These are phyloP conservation scores for Cyclopterus lumpus DNA, from an alignment of 2,797 vertebrate species.

Conservation along the genomic window DNA sequence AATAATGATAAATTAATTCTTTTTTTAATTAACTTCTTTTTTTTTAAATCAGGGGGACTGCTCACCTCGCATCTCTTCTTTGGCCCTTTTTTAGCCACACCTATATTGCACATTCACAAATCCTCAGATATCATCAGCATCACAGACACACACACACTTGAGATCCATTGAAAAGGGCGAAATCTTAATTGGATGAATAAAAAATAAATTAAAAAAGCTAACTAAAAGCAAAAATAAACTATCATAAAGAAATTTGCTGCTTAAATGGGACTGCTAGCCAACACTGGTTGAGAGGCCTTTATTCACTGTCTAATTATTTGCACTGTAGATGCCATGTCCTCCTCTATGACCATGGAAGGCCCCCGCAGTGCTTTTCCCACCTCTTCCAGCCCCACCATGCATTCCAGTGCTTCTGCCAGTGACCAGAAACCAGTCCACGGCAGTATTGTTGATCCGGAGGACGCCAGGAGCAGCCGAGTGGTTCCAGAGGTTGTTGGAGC, in stretches of 20 bases:
- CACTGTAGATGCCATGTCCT: conserved; percentile 98
- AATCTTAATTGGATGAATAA: conserved; percentile 57
- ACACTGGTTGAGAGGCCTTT: conserved; percentile 84
- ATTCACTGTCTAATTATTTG: conserved; percentile 95
- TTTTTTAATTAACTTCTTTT: neutral
- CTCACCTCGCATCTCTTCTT: conserved; percentile 38
- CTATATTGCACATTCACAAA: conserved; percentile 32
- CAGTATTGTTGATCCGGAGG: conserved; percentile 88
- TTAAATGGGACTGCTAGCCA: conserved; percentile 95
- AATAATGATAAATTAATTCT: conserved; percentile 30
- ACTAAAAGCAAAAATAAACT: conserved; percentile 60
- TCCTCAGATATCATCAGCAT: conserved; percentile 24
- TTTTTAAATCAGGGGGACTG: conserved; percentile 15
- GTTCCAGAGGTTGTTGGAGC: conserved; percentile 83
- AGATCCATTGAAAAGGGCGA: conserved; percentile 67
- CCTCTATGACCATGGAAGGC: conserved; percentile 98
- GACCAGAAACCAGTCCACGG: conserved; percentile 91
- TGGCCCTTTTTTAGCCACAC: conserved; percentile 31
- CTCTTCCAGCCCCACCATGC: conserved; percentile 95
- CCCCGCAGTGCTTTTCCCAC: conserved; percentile 98
- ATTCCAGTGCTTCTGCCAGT: conserved; percentile 90
- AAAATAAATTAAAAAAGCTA: neutral
- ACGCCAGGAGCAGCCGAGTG: conserved; percentile 80
- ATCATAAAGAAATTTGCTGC: conserved; percentile 85
- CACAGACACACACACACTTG: conserved; percentile 41